Evolutionary conservation across 2,797 vertebrate genomes (phyloP), one percentile per base, ranked within the genome.

Genomic region (Trachops cirrhosus): DNA sequence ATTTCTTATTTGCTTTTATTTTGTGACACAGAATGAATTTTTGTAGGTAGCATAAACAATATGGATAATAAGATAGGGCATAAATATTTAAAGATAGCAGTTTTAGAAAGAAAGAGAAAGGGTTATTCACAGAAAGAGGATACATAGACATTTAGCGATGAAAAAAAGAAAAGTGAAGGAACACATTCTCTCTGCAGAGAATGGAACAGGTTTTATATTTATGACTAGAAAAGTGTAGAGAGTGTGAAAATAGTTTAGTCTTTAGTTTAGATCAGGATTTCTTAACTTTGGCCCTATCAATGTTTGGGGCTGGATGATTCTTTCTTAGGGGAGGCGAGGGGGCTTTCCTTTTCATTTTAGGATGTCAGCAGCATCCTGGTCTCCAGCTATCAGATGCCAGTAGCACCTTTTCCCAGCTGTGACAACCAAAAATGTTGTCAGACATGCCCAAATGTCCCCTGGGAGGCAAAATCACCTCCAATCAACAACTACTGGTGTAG

Each of bases 111-210:
- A 77, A 84, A 90, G 64, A 85, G 24, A 37, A 39, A 41, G 83
- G 39, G 3, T 86, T 94, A 83, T 54, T n/a, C 39, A 91, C 22
- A 96, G 39, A 91, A 93, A 91, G 46, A 93, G 11, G 37, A 41
- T 74, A 59, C 19, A 86, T 6, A 71, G 68, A 77, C 19, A 75
- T 92, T 94, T 83, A 84, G 29, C 94, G n/a, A 88, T 64, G 12
- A 88, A 90, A 94, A 90, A 94, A 87, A 85, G 86, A 94, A 91
- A 94, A 87, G 29, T 78, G 19, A 95, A 94, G 22, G 67, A 90
- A 92, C 19, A 62, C 16, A 70, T 74, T 41, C 68, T n/a, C 68
- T 9, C 15, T 89, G 16, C 6, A 84, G 57, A 29, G 32, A 93
- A 57, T 26, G 29, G 24, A 10, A 2, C 77, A 54, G 77, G 9